Percentiles rank a stretch among this genome's conserved stretches.
These are phyloP conservation scores for Teinopalpus imperialis DNA, from an alignment of 2,888 invertebrate genomes.

Conservation along the genomic window DNA sequence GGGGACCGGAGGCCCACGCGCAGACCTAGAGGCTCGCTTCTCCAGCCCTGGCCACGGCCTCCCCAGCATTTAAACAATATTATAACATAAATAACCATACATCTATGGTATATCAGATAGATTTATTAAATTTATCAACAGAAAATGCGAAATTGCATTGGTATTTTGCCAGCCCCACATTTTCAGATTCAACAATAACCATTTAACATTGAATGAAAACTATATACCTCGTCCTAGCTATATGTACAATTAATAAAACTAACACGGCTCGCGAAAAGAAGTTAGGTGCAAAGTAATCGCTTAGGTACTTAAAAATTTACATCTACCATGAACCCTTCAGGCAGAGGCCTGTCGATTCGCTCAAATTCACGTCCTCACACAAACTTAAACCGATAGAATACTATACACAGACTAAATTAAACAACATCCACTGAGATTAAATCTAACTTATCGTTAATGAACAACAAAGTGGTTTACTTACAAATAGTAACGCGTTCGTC, in stretches of 20 bases:
- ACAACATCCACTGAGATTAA: conserved; percentile 79
- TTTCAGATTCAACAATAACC: conserved; percentile 68
- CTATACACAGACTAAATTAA: conserved; percentile 76
- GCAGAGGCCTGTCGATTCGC: conserved; percentile 73
- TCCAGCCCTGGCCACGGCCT: conserved; percentile 43
- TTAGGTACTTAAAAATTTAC: conserved; percentile 69
- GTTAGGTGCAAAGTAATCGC: conserved; percentile 71
- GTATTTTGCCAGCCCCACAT: conserved; percentile 41
- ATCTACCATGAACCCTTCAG: conserved; percentile 70
- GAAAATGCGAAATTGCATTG: conserved; percentile 65
- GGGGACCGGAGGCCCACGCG: conserved; percentile 22
- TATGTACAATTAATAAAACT: conserved; percentile 74
- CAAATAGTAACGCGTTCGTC: conserved; percentile 62
- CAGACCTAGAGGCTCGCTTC: conserved; percentile 34
- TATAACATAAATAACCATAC: conserved; percentile 63
- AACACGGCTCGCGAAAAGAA: conserved; percentile 73
- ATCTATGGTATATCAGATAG: conserved; percentile 60
- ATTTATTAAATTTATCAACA: conserved; percentile 53
- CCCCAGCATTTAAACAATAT: conserved; percentile 42
- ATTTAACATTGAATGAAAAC: conserved; percentile 60
- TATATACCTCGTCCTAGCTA: conserved; percentile 73
- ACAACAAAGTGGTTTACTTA: conserved; percentile 81
- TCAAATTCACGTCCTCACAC: conserved; percentile 74
- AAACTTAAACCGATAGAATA: conserved; percentile 72
- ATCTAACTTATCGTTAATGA: conserved; percentile 80